A percentile compares a stretch with the other conserved stretches of the same genome.
Evolutionary conservation across 2,888 invertebrate genomes (phyloP).

Genomic region (Sarcophaga carnaria): DNA sequence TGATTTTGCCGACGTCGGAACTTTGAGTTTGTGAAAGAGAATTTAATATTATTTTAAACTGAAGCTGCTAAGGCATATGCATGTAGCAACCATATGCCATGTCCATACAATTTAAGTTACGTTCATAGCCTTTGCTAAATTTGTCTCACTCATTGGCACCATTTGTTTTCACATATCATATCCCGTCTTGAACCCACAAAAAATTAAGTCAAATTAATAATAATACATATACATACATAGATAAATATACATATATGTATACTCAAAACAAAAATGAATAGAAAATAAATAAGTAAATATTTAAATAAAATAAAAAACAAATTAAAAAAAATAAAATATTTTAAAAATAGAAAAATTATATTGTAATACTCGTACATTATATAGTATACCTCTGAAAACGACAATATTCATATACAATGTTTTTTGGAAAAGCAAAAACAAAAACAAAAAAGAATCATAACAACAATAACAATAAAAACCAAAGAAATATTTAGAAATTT

Average conservation of each 20-base stretch:
- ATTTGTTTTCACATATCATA: too few species aligned
- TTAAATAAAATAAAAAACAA: conserved; percentile 2
- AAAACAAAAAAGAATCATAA: background rate
- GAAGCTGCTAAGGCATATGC: too few species aligned
- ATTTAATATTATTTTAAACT: too few species aligned
- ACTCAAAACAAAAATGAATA: too few species aligned
- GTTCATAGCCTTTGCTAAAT: too few species aligned
- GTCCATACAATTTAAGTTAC: too few species aligned
- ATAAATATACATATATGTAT: background rate
- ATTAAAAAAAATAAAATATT: background rate
- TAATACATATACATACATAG: background rate
- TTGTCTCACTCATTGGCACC: too few species aligned
- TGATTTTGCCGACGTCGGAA: too few species aligned
- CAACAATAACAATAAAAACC: conserved; percentile 4
- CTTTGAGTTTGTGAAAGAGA: too few species aligned
- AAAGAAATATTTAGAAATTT: conserved; percentile 18
- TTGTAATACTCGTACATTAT: conserved; percentile 12
- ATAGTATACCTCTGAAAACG: conserved; percentile 66
- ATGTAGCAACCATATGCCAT: too few species aligned
- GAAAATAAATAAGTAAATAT: too few species aligned
- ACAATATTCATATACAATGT: conserved; percentile 57
- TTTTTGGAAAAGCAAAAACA: conserved; percentile 29
- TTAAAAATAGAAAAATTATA: background rate
- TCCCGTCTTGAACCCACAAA: too few species aligned
- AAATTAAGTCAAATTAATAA: background rate